Percentiles rank a stretch among this genome's conserved stretches.
Evolutionary conservation across 2,797 vertebrate genomes (phyloP).

Genomic region (Lemur catta): DNA sequence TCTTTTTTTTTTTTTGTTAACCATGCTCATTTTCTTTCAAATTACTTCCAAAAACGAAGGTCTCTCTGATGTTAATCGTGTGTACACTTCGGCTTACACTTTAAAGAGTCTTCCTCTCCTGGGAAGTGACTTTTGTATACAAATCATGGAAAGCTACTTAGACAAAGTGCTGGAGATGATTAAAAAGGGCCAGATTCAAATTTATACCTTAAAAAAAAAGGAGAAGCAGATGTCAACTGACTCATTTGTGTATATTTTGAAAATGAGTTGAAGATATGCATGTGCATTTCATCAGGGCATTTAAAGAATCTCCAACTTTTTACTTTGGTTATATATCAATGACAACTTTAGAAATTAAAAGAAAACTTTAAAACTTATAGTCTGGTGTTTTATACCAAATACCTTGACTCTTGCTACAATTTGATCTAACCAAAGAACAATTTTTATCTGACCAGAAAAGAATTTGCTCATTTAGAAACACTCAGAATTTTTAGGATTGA

Average conservation of each 20-base stretch:
- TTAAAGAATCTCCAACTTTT: slow-evolving; percentile 54
- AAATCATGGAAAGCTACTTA: slow-evolving; percentile 80
- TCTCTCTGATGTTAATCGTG: slow-evolving; percentile 77
- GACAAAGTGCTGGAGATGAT: slow-evolving; percentile 81
- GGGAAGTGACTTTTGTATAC: slow-evolving; percentile 82
- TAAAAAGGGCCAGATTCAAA: slow-evolving; percentile 76
- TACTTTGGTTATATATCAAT: slow-evolving; percentile 25
- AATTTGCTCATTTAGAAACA: not conserved
- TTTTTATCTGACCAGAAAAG: not conserved
- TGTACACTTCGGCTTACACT: slow-evolving; percentile 77
- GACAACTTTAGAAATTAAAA: slow-evolving; percentile 46
- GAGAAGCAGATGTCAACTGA: slow-evolving; percentile 77
- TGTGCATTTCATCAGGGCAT: slow-evolving; percentile 72
- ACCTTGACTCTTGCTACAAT: not conserved
- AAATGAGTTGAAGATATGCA: slow-evolving; percentile 63
- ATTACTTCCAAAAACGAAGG: slow-evolving; percentile 79
- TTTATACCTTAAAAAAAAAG: slow-evolving; percentile 70
- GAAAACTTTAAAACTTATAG: not conserved
- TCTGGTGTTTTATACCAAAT: not conserved
- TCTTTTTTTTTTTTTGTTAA: slow-evolving; percentile 75
- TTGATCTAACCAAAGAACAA: not conserved
- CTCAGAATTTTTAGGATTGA: not conserved
- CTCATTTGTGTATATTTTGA: slow-evolving; percentile 69
- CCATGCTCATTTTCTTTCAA: slow-evolving; percentile 73
- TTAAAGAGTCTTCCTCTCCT: slow-evolving; percentile 75